These are phyloP conservation scores for Oscheius onirici DNA, from an alignment of 2,888 invertebrate species.

Conservation along the genomic window DNA sequence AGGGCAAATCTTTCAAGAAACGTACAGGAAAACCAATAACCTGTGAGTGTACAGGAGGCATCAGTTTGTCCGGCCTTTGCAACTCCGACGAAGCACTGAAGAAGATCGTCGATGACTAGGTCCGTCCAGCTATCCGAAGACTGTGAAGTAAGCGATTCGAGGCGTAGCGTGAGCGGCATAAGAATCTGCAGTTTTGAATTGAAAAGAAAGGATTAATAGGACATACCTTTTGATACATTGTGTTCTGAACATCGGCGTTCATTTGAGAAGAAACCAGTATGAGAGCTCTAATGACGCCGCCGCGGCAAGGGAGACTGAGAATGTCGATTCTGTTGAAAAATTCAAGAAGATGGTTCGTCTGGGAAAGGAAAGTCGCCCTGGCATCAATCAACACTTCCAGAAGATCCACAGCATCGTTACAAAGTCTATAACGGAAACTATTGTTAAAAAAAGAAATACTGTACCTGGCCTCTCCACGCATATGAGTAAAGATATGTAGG, in stretches of 20 bases:
- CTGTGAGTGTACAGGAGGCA: slow-evolving; percentile 75
- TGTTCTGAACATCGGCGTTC: slow-evolving; percentile 51
- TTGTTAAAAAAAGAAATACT: neutral
- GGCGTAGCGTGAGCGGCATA: slow-evolving; percentile 52
- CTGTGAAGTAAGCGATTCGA: slow-evolving; percentile 26
- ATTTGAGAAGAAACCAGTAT: slow-evolving; percentile 74
- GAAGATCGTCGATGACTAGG: slow-evolving; percentile 79
- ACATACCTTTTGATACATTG: slow-evolving; percentile 58
- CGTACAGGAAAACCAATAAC: slow-evolving; percentile 66
- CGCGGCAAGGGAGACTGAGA: slow-evolving; percentile 68
- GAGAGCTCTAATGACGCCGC: slow-evolving; percentile 81
- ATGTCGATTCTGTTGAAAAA: slow-evolving; percentile 40
- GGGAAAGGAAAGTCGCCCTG: slow-evolving; percentile 44
- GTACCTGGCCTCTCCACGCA: slow-evolving; percentile 57
- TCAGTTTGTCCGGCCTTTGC: slow-evolving; percentile 78
- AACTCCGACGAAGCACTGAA: slow-evolving; percentile 79
- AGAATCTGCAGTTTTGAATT: slow-evolving; percentile 51
- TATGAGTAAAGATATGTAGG: slow-evolving; percentile 76
- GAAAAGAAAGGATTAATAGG: neutral
- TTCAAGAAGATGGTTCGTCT: slow-evolving; percentile 45
- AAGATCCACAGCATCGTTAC: slow-evolving; percentile 71
- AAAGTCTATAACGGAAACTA: slow-evolving; percentile 37
- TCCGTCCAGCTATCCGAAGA: slow-evolving; percentile 39
- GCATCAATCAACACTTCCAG: slow-evolving; percentile 76
- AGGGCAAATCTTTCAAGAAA: neutral